These are phyloP conservation scores for Aspidapion aeneum DNA, from an alignment of 2,888 invertebrate genomes.

Conservation along the genomic window DNA sequence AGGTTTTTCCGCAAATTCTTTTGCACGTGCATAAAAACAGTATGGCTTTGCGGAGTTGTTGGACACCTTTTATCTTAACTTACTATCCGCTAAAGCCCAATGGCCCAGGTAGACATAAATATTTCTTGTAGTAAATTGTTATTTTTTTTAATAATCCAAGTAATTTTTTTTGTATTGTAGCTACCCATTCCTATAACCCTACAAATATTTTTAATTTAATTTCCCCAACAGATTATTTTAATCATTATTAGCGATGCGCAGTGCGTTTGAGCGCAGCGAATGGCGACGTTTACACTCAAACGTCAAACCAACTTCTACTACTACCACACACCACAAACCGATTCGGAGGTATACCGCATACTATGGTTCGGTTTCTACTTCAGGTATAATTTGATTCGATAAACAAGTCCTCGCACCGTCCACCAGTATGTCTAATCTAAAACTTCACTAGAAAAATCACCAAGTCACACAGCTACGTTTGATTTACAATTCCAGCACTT, in stretches of 20 bases:
- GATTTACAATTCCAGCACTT: no score
- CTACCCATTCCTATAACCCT: background rate
- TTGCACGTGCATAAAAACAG: no score
- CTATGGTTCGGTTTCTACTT: conserved; percentile 47
- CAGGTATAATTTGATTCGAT: conserved; percentile 14
- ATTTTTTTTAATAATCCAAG: no score
- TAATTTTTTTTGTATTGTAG: background rate
- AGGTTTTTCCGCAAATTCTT: no score
- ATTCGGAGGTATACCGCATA: conserved; percentile 49
- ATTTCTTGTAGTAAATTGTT: no score
- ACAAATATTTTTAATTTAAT: background rate
- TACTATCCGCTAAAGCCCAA: no score
- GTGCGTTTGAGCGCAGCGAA: background rate
- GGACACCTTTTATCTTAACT: no score
- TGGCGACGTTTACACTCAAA: background rate
- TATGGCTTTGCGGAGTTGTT: no score
- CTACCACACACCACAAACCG: background rate
- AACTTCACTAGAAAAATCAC: background rate
- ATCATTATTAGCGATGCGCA: background rate
- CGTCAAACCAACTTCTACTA: no score
- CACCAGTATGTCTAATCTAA: no score
- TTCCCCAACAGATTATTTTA: background rate
- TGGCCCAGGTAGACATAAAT: no score
- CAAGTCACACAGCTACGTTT: background rate
- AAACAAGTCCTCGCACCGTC: no score